Evolutionary conservation across 2,113 vertebrate species (phyloP), one percentile per base, ranked within the genome.

Genomic region (human): DNA sequence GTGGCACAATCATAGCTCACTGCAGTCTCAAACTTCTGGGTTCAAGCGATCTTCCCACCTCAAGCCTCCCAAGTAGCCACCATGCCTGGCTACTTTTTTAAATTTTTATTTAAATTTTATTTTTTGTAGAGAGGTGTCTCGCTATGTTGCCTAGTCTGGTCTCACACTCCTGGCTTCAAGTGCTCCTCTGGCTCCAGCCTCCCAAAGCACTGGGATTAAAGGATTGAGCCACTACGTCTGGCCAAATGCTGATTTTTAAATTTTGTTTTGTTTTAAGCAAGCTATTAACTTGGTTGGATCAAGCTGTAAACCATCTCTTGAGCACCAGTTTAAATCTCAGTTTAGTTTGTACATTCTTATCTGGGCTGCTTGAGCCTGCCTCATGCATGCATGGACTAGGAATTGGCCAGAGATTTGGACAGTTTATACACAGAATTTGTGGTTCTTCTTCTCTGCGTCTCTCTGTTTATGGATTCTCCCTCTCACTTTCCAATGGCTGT

Each of bases 261-360:
- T 10, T 72, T 72, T 14, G 8, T 75, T 79, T 68, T 93, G n/a
- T 81, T 86, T 79, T 64, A 64, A 93, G 95, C 38, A 38, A 38
- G 85, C 23, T 70, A 27, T 55, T 55, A 68, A 22, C 52, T 94
- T 83, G 79, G 18, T 92, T 79, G 40, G 9, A n/a, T 88, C 52
- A 83, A 61, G 73, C 50, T 94, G 11, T 82, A 66, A 92, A 72
- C n/a, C n/a, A 23, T 84, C 61, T 61, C 82, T 70, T 64, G 43
- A 87, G 45, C 45, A 84, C 78, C 32, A 93, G 90, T 35, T 96
- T 35, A 92, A 93, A 76, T 38, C 57, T 48, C 66, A 94, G 10
- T 32, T 86, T n/a, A 50, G 59, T 89, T n/a, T 50, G 90, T 82
- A 40, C 38, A 52, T 40, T 81, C 22, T 70, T 93, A 72, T 93